These are phyloP conservation scores for Onychostoma macrolepis DNA, from an alignment of 2,113 vertebrate species.

Conservation along the genomic window DNA sequence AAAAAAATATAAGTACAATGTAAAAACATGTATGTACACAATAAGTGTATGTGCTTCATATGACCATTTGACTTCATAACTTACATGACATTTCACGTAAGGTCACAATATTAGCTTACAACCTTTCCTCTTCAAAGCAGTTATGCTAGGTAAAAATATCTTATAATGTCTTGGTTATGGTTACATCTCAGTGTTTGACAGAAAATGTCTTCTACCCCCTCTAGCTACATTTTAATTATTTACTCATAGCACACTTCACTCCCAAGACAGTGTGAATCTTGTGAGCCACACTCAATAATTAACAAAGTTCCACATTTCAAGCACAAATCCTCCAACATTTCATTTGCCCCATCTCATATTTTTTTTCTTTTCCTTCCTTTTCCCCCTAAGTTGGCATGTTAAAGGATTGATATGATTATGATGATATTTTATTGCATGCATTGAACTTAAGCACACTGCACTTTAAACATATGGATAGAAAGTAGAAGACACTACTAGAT, in stretches of 20 bases:
- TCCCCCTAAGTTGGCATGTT: neutral
- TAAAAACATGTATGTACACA: too few species aligned
- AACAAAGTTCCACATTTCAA: slow-evolving; percentile 43
- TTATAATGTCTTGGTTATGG: slow-evolving; percentile 16
- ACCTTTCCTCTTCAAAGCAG: neutral
- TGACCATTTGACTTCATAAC: neutral
- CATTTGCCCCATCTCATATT: neutral
- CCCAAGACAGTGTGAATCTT: slow-evolving; percentile 40
- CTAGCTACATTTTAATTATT: slow-evolving; percentile 52
- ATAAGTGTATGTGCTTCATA: neutral
- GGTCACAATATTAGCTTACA: neutral
- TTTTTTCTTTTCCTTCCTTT: neutral
- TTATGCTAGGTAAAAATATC: slow-evolving; percentile 21
- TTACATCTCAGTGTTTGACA: slow-evolving; percentile 30
- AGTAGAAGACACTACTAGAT: neutral
- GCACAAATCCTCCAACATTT: neutral
- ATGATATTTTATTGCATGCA: neutral
- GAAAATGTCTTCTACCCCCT: slow-evolving; percentile 44
- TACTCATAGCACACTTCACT: slow-evolving; percentile 43
- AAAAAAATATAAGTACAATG: too few species aligned
- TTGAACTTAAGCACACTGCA: neutral
- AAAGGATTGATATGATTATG: neutral
- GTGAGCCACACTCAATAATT: slow-evolving; percentile 38
- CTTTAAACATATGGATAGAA: neutral
- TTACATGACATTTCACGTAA: neutral